Evolutionary conservation across 2,797 vertebrate species (phyloP).

Genomic region (Megaceryle alcyon): DNA sequence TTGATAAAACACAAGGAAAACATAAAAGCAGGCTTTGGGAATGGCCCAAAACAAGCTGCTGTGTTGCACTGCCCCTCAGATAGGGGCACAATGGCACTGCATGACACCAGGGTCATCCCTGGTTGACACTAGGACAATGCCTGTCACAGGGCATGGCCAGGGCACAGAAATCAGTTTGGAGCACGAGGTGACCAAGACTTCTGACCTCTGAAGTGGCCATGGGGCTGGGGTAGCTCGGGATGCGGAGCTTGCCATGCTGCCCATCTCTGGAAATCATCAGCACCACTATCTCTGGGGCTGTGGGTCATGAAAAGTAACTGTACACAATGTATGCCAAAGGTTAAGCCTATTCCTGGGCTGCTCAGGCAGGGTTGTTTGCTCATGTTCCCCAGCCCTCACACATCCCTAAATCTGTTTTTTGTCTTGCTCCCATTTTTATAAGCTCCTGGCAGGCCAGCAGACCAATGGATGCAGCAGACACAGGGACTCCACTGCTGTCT

Average conservation of each 20-base stretch:
- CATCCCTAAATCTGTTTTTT: background rate
- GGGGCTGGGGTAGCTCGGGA: too few relatives aligned
- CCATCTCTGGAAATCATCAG: background rate
- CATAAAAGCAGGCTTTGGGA: background rate
- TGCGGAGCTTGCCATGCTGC: background rate
- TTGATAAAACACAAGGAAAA: background rate
- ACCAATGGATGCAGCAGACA: background rate
- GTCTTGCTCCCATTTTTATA: background rate
- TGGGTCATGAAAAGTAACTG: accelerated
- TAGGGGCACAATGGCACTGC: background rate
- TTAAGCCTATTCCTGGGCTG: background rate
- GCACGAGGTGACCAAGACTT: background rate
- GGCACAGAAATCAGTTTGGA: accelerated
- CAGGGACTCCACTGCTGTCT: background rate
- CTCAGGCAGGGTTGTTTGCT: background rate
- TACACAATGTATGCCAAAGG: background rate
- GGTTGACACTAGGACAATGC: accelerated
- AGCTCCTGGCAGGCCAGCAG: background rate
- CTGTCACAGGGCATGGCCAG: background rate
- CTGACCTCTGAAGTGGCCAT: accelerated
- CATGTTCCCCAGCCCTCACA: background rate
- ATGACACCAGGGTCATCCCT: accelerated
- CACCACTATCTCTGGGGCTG: background rate
- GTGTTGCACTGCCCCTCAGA: background rate
- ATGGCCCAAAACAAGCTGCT: background rate